phyloP scores from a whole-genome alignment of 2,797 vertebrate species.

The Spheniscus humboldti region DNA sequence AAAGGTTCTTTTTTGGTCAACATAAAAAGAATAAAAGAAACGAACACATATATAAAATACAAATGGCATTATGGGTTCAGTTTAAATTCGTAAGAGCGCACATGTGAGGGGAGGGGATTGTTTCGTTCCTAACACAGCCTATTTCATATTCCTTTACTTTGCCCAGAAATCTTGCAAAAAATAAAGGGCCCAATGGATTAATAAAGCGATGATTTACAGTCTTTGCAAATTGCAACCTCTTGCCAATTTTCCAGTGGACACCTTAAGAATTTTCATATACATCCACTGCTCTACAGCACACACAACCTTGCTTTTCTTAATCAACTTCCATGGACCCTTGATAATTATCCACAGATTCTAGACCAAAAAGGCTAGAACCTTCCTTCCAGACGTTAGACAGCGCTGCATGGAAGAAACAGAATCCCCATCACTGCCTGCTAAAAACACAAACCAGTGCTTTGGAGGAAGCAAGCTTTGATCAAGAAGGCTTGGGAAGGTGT shows the following conservation, averaged over 20 bases:
- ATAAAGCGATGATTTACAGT: neutral
- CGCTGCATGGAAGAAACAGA: neutral
- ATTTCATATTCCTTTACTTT: neutral
- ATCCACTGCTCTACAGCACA: neutral
- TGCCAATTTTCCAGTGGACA: neutral
- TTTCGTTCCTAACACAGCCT: neutral
- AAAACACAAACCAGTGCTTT: neutral
- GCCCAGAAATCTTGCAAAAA: neutral
- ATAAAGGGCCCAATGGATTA: neutral
- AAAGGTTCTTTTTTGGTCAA: conserved; percentile 35
- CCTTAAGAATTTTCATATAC: neutral
- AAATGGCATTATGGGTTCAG: neutral
- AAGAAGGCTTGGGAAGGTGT: neutral
- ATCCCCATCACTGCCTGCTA: neutral
- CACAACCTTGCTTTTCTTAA: neutral
- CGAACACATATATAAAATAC: neutral
- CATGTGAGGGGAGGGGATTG: neutral
- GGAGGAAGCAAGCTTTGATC: neutral
- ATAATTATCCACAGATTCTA: neutral
- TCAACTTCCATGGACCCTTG: neutral
- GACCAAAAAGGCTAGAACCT: neutral
- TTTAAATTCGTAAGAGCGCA: neutral
- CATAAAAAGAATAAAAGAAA: conserved; percentile 10
- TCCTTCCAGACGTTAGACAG: neutral
- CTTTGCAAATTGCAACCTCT: neutral